Conservation (phyloP, 37 sponge, comb jelly and placozoan genomes). For the Spongilla lacustris region DNA sequence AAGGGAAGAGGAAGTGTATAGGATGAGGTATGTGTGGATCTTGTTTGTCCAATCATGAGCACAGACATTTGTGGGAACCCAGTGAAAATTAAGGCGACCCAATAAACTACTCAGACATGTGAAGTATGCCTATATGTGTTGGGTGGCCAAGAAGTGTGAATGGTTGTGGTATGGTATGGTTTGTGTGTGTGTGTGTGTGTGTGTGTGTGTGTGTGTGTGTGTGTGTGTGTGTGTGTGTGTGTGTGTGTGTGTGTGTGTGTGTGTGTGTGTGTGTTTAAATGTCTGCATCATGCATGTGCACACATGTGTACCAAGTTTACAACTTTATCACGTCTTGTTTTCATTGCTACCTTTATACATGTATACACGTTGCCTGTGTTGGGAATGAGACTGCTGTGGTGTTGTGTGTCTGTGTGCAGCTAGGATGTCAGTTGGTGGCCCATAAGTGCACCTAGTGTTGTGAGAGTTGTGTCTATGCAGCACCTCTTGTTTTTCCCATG, state of each 20-base stretch:
- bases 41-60: neutral
- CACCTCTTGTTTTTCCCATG: neutral
- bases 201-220: slow-evolving; percentile 14
- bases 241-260: neutral
- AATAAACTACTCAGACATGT: neutral
- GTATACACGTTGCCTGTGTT: neutral
- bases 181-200: neutral
- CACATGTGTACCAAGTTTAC: too few species aligned
- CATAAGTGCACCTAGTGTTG: neutral
- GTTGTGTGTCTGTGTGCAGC: neutral
- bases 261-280: neutral
- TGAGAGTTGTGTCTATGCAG: neutral
- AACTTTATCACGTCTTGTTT: neutral
- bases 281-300: too few species aligned
- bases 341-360: neutral
- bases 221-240: slow-evolving; percentile 1
- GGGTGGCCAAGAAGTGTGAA: neutral
- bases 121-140: neutral
- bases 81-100: neutral
- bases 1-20: neutral
- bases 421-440: neutral
- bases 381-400: neutral
- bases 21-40: neutral
- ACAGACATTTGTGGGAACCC: neutral
- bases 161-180: neutral